Percentiles rank a stretch among this genome's conserved stretches.
phyloP scores from a whole-genome alignment of 2,113 vertebrate species.

The Pedionomus torquatus region DNA sequence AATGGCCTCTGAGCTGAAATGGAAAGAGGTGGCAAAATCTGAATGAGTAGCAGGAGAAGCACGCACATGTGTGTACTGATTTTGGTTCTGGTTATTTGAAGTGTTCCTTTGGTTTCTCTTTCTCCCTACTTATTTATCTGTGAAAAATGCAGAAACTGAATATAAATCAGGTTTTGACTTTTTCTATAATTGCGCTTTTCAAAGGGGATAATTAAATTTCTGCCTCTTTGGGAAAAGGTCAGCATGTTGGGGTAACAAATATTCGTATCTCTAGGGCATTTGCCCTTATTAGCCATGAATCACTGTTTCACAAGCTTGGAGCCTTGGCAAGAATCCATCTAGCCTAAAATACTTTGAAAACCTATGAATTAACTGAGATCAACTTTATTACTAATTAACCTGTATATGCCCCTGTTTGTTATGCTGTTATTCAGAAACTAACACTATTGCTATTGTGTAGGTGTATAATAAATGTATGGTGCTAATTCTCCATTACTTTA shows the following conservation, averaged over 20 bases:
- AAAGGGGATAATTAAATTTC: constrained; percentile 81
- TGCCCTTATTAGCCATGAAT: constrained; percentile 77
- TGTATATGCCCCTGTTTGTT: constrained; percentile 52
- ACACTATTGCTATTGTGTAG: constrained; percentile 31
- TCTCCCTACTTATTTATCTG: constrained; percentile 60
- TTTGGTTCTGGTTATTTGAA: not conserved
- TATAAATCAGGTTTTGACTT: constrained; percentile 75
- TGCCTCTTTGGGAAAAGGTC: constrained; percentile 77
- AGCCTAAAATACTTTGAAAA: constrained; percentile 71
- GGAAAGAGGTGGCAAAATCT: not conserved
- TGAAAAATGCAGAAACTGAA: constrained; percentile 65
- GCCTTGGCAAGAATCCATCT: constrained; percentile 72
- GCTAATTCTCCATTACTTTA: not conserved
- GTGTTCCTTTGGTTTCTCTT: not conserved
- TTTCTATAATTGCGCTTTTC: constrained; percentile 78
- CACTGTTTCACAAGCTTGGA: constrained; percentile 73
- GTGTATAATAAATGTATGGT: not conserved
- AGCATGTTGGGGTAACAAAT: constrained; percentile 74
- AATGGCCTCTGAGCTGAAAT: not conserved
- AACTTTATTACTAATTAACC: constrained; percentile 78
- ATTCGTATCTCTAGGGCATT: constrained; percentile 77
- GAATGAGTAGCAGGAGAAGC: not conserved
- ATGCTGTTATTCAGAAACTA: constrained; percentile 24
- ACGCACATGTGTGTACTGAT: fast-evolving
- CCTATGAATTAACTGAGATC: constrained; percentile 72